Evolutionary conservation across 1,140 invertebrate genomes (phyloP).

Genomic region (Sipha flava): DNA sequence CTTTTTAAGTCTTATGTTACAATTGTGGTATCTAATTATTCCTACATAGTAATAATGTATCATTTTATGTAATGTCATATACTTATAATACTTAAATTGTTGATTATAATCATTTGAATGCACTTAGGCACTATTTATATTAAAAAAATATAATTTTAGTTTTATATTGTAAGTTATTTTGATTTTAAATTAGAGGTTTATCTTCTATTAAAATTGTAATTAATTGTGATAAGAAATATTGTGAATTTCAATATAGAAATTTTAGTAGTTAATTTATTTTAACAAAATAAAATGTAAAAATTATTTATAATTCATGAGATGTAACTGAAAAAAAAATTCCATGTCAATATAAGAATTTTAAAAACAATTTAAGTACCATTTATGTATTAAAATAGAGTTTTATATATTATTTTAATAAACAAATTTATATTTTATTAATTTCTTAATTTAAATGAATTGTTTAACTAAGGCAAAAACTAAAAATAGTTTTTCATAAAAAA

Average conservation of each 20-base stretch:
- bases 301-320: neutral
- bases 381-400: too few relatives aligned
- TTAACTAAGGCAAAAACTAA: too few relatives aligned
- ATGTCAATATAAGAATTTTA: neutral
- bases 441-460: too few relatives aligned
- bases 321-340: neutral
- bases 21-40: neutral
- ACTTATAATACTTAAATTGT: neutral
- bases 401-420: too few relatives aligned
- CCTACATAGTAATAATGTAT: neutral
- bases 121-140: neutral
- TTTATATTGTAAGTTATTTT: conserved; percentile 12
- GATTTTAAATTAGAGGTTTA: neutral
- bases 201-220: conserved; percentile 8
- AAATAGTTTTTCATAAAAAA: too few relatives aligned
- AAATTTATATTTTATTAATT: too few relatives aligned
- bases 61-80: neutral
- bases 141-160: neutral
- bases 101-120: neutral
- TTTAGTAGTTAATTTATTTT: neutral
- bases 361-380: too few relatives aligned
- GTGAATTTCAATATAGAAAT: neutral
- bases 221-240: conserved; percentile 19
- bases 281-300: neutral
- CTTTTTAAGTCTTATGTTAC: neutral